Evolutionary conservation across 2,888 invertebrate species (phyloP).

Genomic region (Bembecia ichneumoniformis): DNA sequence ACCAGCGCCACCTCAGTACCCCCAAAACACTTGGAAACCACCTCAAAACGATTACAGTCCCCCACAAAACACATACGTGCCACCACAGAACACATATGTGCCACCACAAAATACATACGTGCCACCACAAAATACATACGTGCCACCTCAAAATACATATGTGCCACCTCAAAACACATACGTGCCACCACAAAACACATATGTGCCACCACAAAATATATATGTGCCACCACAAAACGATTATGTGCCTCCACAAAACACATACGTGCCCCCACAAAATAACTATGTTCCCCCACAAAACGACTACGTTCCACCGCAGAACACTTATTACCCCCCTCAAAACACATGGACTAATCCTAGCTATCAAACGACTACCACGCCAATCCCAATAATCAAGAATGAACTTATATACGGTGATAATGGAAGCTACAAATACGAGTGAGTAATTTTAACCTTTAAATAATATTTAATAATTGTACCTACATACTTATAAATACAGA

Average conservation of each 20-base stretch:
- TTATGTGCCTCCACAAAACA: constrained; percentile 18
- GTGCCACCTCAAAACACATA: constrained; percentile 20
- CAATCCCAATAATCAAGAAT: constrained; percentile 56
- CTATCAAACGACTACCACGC: constrained; percentile 31
- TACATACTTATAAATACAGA: too few species aligned
- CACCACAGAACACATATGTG: constrained; percentile 13
- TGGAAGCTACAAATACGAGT: constrained; percentile 70
- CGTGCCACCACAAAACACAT: constrained; percentile 16
- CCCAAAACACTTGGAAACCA: constrained; percentile 8
- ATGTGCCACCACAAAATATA: constrained; percentile 15
- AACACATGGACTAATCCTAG: constrained; percentile 20
- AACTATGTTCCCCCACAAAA: constrained; percentile 14
- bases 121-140: constrained; percentile 14
- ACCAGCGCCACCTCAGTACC: constrained; percentile 11
- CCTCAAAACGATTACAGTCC: constrained; percentile 15
- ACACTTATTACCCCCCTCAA: constrained; percentile 18
- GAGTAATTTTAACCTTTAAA: constrained; percentile 25
- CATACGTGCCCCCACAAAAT: constrained; percentile 15
- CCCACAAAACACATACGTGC: constrained; percentile 6
- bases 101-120: constrained; percentile 17
- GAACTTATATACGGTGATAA: constrained; percentile 54
- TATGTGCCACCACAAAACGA: constrained; percentile 15
- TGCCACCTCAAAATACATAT: constrained; percentile 18
- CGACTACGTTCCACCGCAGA: constrained; percentile 18
- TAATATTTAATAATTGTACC: too few species aligned